These are phyloP conservation scores for Antheraea mylitta DNA, from an alignment of 1,140 invertebrate genomes.

Conservation along the genomic window DNA sequence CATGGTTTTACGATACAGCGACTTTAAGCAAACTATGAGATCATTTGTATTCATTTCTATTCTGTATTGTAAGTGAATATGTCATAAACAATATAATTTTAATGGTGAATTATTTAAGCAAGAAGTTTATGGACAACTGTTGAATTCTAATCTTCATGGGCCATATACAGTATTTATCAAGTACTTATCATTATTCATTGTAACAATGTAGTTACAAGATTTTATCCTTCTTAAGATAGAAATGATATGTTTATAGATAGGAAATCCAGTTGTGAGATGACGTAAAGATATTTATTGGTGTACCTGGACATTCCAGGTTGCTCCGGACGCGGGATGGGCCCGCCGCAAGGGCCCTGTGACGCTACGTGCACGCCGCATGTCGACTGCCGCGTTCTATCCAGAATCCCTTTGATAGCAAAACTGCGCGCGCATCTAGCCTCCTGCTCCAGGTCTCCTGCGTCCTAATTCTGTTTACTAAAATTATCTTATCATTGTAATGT, in stretches of 20 bases:
- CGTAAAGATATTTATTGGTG: slow-evolving; percentile 9
- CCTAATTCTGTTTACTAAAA: slow-evolving; percentile 61
- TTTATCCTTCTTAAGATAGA: background rate
- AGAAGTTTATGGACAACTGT: slow-evolving; percentile 73
- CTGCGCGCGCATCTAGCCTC: slow-evolving; percentile 69
- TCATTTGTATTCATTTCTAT: background rate
- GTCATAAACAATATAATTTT: background rate
- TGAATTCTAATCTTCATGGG: slow-evolving; percentile 42
- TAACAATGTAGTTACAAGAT: background rate
- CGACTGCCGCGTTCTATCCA: slow-evolving; percentile 54
- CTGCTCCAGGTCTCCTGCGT: slow-evolving; percentile 47
- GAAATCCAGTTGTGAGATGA: background rate
- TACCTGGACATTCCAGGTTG: slow-evolving; percentile 86
- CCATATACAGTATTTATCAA: slow-evolving; percentile 2
- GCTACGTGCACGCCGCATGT: slow-evolving; percentile 79
- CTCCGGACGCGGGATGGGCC: slow-evolving; percentile 84
- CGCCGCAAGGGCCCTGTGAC: slow-evolving; percentile 80
- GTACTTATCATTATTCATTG: slow-evolving; percentile 4
- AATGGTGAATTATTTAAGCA: slow-evolving; percentile 45
- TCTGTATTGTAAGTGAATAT: background rate
- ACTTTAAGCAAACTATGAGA: background rate
- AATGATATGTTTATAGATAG: background rate
- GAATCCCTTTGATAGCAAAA: slow-evolving; percentile 22
- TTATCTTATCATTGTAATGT: background rate
- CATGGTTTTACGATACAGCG: background rate